Conservation (phyloP, 2,113 vertebrate genomes). For the Theropithecus gelada region DNA sequence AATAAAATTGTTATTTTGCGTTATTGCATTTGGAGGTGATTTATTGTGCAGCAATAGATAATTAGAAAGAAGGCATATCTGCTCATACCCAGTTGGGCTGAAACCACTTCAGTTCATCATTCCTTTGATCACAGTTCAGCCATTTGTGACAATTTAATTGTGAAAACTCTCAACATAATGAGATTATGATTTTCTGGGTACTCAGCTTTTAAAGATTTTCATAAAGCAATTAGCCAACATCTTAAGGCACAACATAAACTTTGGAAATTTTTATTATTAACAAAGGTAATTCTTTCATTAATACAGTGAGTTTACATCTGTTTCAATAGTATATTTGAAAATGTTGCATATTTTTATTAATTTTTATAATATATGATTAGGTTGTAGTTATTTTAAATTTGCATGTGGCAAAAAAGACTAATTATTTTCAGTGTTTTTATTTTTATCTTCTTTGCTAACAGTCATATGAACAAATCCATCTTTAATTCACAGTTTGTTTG, state of each 20-base stretch:
- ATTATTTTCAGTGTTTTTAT: not conserved
- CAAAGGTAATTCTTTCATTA: not conserved
- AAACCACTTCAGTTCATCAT: not conserved
- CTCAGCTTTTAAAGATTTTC: not conserved
- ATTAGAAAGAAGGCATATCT: not conserved
- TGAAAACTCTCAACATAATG: not conserved
- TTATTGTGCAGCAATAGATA: not conserved
- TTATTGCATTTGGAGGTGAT: not conserved
- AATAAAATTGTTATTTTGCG: not conserved
- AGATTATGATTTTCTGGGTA: not conserved
- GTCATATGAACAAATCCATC: not conserved
- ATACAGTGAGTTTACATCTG: not conserved
- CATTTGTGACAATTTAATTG: not conserved
- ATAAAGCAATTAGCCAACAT: not conserved
- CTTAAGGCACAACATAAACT: not conserved
- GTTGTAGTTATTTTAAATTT: not conserved
- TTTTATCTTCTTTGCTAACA: not conserved
- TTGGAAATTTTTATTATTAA: not conserved
- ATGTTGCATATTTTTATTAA: not conserved
- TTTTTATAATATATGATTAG: not conserved
- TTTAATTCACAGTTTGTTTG: not conserved
- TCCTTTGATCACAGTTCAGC: not conserved
- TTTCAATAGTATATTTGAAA: not conserved
- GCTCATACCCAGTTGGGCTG: not conserved
- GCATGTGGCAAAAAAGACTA: not conserved